Base-by-base conservation (phyloP, 2,888 invertebrate genomes). In the Chloroclysta siterata region DNA sequence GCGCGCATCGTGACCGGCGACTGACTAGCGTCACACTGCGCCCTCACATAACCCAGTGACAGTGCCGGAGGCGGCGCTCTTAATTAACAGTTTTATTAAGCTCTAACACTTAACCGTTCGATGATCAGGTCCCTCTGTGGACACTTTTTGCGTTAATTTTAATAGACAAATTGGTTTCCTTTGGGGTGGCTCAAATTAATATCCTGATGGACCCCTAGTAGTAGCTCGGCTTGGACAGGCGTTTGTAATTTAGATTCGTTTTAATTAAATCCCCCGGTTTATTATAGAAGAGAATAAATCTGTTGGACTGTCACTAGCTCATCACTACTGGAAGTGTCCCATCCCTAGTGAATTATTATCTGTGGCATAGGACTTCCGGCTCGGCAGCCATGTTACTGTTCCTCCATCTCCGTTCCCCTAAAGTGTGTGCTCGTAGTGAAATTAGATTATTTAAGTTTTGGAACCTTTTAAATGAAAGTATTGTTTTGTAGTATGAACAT, bases 51-150 rank as follows among this genome's bases (percentile, higher is more conserved):
- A 72, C 77, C 76, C 82, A 76, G 76, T 78, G 61, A 56, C 55
- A 47, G 42, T 13, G 55, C 47, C 61, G 75, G 80, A 79, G 79
- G 36, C 36, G 36, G 36, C 36, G 11, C 80, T 83, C 88, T 90
- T 90, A 92, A 93, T 93, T 92, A 91, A 83, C 89, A 85, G 90
- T 90, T 91, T 65, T 89, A 90, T 87, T 93, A 91, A 91, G 84
- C 91, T 85, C 85, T 81, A 81, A 89, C 90, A 91, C 90, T 92
- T 86, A 88, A 88, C 85, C 83, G 88, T 83, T 78, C 80, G 78
- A 79, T 74, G 76, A 80, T 79, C 77, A 74, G 79, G 79, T 79
- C 84, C 85, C 85, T 84, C 77, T 74, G 73, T 78, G 75, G 77
- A 84, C 75, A 79, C 72, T 78, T 83, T 82, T 81, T 82, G 83